Base-by-base conservation (phyloP, 2,113 vertebrate species). In the Psettodes erumei region DNA sequence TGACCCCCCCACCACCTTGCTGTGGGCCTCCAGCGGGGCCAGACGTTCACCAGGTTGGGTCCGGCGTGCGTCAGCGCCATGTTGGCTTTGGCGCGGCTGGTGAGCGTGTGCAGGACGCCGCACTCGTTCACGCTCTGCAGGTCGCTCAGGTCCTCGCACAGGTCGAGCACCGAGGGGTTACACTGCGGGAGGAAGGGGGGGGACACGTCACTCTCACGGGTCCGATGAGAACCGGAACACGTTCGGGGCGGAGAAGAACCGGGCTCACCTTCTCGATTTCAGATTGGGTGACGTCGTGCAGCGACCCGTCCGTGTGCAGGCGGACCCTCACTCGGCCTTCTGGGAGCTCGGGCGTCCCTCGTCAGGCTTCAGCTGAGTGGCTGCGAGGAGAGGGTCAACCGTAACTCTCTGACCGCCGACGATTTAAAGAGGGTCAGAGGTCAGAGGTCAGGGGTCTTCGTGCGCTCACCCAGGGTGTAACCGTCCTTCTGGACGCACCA, bases 311-410 rank as follows among this genome's bases (percentile, higher is more conserved):
- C 0, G 55, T 84, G 0, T 97, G 93, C 8, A 96, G 82, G 0
- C 95, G 94, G 59, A 98, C 93, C 64, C 96, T 91, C 51, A 95
- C 95, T 77, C 81, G 89, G 18, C 96, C 96, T 0, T 85, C 86
- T 0, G 96, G 93, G 65, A 96, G 94, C 43, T 99, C 97, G 0
- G 95, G 95, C 0, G 98, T 98, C 97, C 97, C 79, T 96, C 96
- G 0, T 99, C 97, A 0, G 98, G 98, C 73, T 98, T 98, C 69
- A 99, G 92, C 86, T 96, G 96, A 0, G 95, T 98, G 40, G 96
- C 97, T 99, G 90, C 50, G 76, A 75, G 1, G 6, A 55, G 42
- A 65, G 27, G 19, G 10, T 11, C 6, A 4, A 25, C 25, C 5
- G 13, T 6, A 21, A 55, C 28, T 27, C 21, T 69, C 25, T 71